Evolutionary conservation across 2,888 invertebrate genomes (phyloP).

Genomic region (Lasioglossum malachurum): DNA sequence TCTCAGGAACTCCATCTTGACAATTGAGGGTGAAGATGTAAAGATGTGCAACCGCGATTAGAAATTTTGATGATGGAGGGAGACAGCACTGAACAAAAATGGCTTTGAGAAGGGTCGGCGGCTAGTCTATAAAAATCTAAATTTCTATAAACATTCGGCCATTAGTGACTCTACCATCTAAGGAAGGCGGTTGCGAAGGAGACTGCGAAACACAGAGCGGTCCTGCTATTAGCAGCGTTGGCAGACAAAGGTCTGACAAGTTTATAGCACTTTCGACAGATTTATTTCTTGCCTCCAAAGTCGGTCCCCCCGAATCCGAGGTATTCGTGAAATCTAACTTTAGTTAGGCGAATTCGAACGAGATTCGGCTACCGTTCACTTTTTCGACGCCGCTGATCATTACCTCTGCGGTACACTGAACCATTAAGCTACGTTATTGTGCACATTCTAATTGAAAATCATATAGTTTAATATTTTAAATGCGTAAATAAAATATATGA

Average conservation of each 20-base stretch:
- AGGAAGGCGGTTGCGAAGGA: constrained; percentile 29
- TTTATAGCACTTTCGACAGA: constrained; percentile 75
- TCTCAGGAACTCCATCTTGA: background rate
- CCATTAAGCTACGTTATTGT: background rate
- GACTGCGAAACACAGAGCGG: constrained; percentile 25
- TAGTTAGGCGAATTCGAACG: constrained; percentile 29
- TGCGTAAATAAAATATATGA: too few species aligned
- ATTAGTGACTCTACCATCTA: constrained; percentile 1
- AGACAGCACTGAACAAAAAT: background rate
- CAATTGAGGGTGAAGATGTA: background rate
- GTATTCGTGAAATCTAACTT: constrained; percentile 44
- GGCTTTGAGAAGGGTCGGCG: background rate
- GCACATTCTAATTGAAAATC: background rate
- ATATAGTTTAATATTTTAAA: too few species aligned
- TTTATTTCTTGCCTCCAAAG: constrained; percentile 67
- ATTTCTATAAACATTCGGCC: constrained; percentile 1
- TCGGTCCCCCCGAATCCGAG: constrained; percentile 36
- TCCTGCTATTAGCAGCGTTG: constrained; percentile 70
- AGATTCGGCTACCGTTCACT: background rate
- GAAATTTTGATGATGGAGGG: background rate
- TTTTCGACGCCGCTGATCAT: background rate
- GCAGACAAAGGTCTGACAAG: constrained; percentile 73
- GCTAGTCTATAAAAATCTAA: constrained; percentile 12
- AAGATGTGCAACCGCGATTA: background rate
- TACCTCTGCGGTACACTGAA: background rate